phyloP scores from a whole-genome alignment of 2,888 invertebrate genomes.

The Clanis bilineata region DNA sequence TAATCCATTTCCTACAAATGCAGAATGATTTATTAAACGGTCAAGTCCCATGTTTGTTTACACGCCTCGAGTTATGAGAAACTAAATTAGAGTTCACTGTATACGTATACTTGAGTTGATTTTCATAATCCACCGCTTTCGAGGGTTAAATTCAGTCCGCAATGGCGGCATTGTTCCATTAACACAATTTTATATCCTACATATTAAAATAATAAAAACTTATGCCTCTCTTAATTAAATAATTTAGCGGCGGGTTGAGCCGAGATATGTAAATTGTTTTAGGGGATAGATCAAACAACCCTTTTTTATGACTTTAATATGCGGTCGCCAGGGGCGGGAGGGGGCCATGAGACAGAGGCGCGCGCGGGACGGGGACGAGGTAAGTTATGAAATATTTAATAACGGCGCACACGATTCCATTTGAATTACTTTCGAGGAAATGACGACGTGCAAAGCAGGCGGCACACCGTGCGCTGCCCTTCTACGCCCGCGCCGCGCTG shows the following conservation, averaged over 20 bases:
- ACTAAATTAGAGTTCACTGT: constrained; percentile 50
- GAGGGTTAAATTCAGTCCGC: constrained; percentile 65
- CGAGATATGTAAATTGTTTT: constrained; percentile 84
- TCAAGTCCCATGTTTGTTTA: constrained; percentile 10
- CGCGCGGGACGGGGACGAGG: constrained; percentile 50
- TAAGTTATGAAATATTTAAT: constrained; percentile 83
- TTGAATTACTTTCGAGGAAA: constrained; percentile 82
- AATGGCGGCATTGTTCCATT: constrained; percentile 72
- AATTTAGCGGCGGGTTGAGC: constrained; percentile 80
- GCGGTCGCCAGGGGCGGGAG: constrained; percentile 69
- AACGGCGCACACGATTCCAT: constrained; percentile 82
- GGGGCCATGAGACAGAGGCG: constrained; percentile 48
- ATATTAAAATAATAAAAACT: constrained; percentile 84
- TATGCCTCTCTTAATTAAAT: constrained; percentile 84
- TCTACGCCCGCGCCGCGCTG: constrained; percentile 14
- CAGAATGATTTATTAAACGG: not conserved
- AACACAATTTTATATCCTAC: constrained; percentile 81
- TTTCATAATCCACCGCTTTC: constrained; percentile 61
- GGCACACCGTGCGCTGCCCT: constrained; percentile 54
- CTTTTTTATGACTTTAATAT: constrained; percentile 83
- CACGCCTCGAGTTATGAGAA: constrained; percentile 28
- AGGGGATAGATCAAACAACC: constrained; percentile 83
- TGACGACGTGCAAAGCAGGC: constrained; percentile 71
- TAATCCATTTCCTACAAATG: not conserved
- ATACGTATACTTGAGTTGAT: constrained; percentile 55